A percentile compares a stretch with the other conserved stretches of the same genome.
Conservation (phyloP, 2,888 invertebrate genomes). For the Diplazon laetatorius region DNA sequence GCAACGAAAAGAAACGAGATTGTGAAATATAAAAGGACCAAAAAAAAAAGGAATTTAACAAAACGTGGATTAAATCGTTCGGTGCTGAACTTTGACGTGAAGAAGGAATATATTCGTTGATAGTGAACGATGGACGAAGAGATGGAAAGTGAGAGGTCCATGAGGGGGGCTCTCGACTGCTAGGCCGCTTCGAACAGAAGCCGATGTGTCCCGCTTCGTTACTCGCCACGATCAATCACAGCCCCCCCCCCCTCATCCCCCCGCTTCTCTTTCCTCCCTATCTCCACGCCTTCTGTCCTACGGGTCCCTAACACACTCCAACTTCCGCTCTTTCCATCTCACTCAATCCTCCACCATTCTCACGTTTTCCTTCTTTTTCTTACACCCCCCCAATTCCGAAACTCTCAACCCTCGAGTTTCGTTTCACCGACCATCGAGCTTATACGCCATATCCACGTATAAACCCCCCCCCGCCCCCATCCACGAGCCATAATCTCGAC, state of each 20-base stretch:
- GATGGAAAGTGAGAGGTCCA: slow-evolving; percentile 46
- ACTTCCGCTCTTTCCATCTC: slow-evolving; percentile 5
- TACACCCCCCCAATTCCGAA: slow-evolving; percentile 29
- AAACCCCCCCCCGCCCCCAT: slow-evolving; percentile 44
- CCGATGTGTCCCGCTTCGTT: slow-evolving; percentile 70
- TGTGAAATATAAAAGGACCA: too few relatives aligned
- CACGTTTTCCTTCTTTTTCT: slow-evolving; percentile 41
- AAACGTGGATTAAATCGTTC: slow-evolving; percentile 50
- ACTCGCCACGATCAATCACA: slow-evolving; percentile 68
- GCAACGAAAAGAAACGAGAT: slow-evolving; percentile 26
- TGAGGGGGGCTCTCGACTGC: too few relatives aligned
- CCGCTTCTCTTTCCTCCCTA: slow-evolving; percentile 43
- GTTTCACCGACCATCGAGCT: slow-evolving; percentile 29
- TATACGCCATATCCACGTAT: slow-evolving; percentile 27
- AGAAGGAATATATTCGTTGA: slow-evolving; percentile 27
- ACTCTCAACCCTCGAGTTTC: slow-evolving; percentile 23
- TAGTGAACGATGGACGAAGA: slow-evolving; percentile 27
- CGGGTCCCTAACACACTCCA: too few relatives aligned
- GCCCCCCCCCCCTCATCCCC: slow-evolving; percentile 57
- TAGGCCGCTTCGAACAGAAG: slow-evolving; percentile 54
- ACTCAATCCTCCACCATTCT: slow-evolving; percentile 10
- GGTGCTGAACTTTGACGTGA: slow-evolving; percentile 45
- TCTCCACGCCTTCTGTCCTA: neutral
- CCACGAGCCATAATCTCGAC: slow-evolving; percentile 49
- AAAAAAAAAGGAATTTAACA: too few relatives aligned